Conservation (phyloP, 92 coral and sea anemone genomes). For the Porites divaricata region DNA sequence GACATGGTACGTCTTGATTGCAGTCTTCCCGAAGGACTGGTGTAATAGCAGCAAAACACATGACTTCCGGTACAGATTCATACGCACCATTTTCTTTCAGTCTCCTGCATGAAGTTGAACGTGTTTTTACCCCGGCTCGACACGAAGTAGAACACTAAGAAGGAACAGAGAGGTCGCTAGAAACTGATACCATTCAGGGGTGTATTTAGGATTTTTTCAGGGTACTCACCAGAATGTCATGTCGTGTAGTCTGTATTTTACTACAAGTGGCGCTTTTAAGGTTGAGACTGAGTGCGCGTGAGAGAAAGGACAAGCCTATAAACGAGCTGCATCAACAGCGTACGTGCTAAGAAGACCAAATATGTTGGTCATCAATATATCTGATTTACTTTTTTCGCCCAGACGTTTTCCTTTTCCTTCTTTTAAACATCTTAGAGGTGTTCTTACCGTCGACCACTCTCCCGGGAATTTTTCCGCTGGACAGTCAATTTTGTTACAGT, state of each 20-base stretch:
- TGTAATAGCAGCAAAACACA: slow-evolving; percentile 57
- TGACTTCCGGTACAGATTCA: slow-evolving; percentile 45
- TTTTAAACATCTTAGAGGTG: background rate
- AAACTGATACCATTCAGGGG: background rate
- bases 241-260: no score
- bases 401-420: no score
- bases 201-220: no score
- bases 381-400: no score
- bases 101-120: slow-evolving; percentile 53
- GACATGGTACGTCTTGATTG: slow-evolving; percentile 63
- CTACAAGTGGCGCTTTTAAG: no score
- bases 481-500: slow-evolving; percentile 85
- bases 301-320: no score
- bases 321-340: no score
- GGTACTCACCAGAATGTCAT: no score
- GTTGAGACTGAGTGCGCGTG: no score
- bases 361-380: no score
- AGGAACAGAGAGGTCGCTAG: background rate
- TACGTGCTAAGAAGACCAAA: no score
- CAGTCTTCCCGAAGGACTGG: slow-evolving; percentile 59
- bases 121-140: slow-evolving; percentile 50
- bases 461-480: slow-evolving; percentile 79
- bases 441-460: slow-evolving; percentile 84
- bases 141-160: slow-evolving; percentile 72
- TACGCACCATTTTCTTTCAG: slow-evolving; percentile 56